These are phyloP conservation scores for Lottia scabra DNA, from an alignment of 2,888 invertebrate species.

Conservation along the genomic window DNA sequence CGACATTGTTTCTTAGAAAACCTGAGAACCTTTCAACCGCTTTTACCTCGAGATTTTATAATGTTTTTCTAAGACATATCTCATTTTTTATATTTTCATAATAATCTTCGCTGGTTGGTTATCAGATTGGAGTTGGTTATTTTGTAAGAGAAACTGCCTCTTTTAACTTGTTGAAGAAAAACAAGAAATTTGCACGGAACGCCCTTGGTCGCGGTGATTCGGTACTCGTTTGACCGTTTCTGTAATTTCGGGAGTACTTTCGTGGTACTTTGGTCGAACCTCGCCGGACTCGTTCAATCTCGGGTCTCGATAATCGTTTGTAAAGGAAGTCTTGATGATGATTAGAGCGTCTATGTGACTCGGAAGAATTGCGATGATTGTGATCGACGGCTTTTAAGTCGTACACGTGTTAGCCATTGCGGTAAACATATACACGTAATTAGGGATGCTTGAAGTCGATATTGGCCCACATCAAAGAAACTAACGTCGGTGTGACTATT, in stretches of 20 bases:
- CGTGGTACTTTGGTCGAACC: background rate
- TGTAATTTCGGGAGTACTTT: background rate
- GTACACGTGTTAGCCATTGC: slow-evolving; percentile 11
- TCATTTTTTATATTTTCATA: no score
- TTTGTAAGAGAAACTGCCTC: background rate
- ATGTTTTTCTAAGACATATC: no score
- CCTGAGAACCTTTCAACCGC: no score
- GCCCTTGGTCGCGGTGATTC: background rate
- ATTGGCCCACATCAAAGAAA: slow-evolving; percentile 16
- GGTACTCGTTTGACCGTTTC: background rate
- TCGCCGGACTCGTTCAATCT: background rate
- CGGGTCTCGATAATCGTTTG: background rate
- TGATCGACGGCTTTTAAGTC: slow-evolving; percentile 10
- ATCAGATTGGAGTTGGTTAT: background rate
- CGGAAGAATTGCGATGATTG: slow-evolving; percentile 9
- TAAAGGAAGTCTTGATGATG: background rate
- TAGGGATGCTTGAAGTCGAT: slow-evolving; percentile 12
- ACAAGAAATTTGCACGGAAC: slow-evolving; percentile 1
- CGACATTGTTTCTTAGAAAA: no score
- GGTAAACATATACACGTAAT: background rate
- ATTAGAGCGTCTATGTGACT: background rate
- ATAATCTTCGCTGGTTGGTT: background rate
- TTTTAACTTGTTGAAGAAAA: background rate
- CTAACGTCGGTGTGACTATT: slow-evolving; percentile 9
- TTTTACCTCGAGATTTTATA: no score